Evolutionary conservation across 2,888 invertebrate genomes (phyloP).

Genomic region (Deilephila porcellus): DNA sequence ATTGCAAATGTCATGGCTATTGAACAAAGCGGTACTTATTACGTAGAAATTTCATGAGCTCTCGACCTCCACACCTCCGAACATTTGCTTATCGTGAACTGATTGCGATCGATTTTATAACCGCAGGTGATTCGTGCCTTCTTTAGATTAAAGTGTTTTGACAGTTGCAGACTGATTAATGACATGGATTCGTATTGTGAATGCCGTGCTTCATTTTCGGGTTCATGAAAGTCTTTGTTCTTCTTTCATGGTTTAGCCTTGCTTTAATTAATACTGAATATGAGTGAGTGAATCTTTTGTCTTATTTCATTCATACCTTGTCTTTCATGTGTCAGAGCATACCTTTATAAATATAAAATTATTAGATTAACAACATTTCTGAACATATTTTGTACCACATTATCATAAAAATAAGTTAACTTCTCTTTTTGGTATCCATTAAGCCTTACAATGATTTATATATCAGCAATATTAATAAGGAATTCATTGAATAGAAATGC

Average conservation of each 20-base stretch:
- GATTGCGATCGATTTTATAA: background rate
- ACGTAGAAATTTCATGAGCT: conserved; percentile 12
- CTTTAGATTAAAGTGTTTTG: background rate
- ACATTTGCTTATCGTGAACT: background rate
- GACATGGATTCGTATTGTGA: background rate
- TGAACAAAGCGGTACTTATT: conserved; percentile 13
- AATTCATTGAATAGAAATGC: no score
- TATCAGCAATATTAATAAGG: no score
- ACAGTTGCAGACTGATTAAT: conserved; percentile 3
- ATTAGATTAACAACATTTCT: no score
- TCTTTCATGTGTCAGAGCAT: no score
- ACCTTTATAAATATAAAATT: no score
- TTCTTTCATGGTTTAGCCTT: background rate
- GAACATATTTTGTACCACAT: no score
- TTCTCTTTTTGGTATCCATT: no score
- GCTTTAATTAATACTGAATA: no score
- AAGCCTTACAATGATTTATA: no score
- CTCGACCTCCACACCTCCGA: conserved; percentile 15
- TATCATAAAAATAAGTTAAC: no score
- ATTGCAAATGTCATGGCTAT: conserved; percentile 20
- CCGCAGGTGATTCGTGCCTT: background rate
- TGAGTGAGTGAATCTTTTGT: no score
- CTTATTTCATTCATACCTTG: no score
- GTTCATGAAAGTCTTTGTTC: background rate
- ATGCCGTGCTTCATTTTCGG: background rate